A percentile compares a stretch with the other conserved stretches of the same genome.
These are phyloP conservation scores for Timandra comae DNA, from an alignment of 2,888 invertebrate species.

Conservation along the genomic window DNA sequence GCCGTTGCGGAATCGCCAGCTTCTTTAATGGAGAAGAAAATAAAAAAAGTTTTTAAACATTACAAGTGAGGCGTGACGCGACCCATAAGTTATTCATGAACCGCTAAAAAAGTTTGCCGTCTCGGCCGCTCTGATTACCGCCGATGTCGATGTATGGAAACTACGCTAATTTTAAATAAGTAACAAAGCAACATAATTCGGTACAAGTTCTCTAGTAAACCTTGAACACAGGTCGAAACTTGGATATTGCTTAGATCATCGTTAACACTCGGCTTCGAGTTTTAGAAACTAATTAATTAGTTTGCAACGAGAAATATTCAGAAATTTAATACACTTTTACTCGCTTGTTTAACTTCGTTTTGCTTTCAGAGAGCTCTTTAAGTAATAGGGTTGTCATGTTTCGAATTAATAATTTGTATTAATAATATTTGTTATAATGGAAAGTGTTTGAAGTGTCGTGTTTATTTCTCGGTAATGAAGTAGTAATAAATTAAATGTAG, in stretches of 20 bases:
- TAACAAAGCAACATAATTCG: slow-evolving; percentile 16
- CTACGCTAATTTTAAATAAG: not conserved
- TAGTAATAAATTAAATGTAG: slow-evolving; percentile 40
- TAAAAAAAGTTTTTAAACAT: slow-evolving; percentile 66
- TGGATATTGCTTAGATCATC: slow-evolving; percentile 52
- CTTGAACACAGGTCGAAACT: slow-evolving; percentile 29
- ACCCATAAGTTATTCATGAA: slow-evolving; percentile 65
- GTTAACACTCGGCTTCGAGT: slow-evolving; percentile 44
- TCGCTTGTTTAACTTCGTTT: slow-evolving; percentile 28
- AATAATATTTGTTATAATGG: slow-evolving; percentile 8
- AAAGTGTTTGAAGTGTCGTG: slow-evolving; percentile 10
- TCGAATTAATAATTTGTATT: slow-evolving; percentile 13
- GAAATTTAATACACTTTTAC: slow-evolving; percentile 41
- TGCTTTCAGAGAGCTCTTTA: slow-evolving; percentile 25
- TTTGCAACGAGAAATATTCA: slow-evolving; percentile 36
- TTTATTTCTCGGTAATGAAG: slow-evolving; percentile 20
- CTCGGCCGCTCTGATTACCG: slow-evolving; percentile 53
- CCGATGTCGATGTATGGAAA: slow-evolving; percentile 30
- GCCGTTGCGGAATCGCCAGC: slow-evolving; percentile 64
- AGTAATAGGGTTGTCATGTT: slow-evolving; percentile 26
- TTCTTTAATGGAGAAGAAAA: slow-evolving; percentile 65
- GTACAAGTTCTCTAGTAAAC: slow-evolving; percentile 27
- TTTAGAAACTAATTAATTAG: slow-evolving; percentile 52
- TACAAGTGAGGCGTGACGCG: slow-evolving; percentile 63
- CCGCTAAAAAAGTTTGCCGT: slow-evolving; percentile 43